Percentiles rank a stretch among this genome's conserved stretches.
These are phyloP conservation scores for Spongia lamella DNA, from an alignment of 37 sponge, comb jelly and placozoan species.

Conservation along the genomic window DNA sequence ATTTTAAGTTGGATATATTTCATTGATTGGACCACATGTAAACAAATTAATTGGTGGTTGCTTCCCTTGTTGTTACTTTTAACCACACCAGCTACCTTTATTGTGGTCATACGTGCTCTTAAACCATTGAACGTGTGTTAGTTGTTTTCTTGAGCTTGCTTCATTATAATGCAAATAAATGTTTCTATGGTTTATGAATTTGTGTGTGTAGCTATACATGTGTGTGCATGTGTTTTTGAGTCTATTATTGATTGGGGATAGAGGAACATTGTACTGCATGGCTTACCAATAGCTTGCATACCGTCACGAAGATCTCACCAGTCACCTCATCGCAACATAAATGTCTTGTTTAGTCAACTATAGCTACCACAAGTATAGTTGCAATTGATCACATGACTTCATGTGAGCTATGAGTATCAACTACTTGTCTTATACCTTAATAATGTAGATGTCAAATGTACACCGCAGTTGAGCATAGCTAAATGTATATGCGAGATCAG, in stretches of 20 bases:
- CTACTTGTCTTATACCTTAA: slow-evolving; percentile 19
- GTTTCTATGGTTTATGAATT: too few relatives aligned
- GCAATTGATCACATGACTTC: too few relatives aligned
- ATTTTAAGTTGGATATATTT: too few relatives aligned
- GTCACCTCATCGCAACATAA: slow-evolving; percentile 78
- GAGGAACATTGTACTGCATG: slow-evolving; percentile 37
- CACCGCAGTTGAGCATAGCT: slow-evolving; percentile 88
- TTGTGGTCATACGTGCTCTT: slow-evolving; percentile 77
- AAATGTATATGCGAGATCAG: slow-evolving; percentile 68
- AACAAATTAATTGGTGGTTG: too few relatives aligned
- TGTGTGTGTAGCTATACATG: too few relatives aligned
- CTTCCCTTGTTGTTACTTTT: too few relatives aligned
- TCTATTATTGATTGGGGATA: slow-evolving; percentile 89
- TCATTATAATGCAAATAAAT: too few relatives aligned
- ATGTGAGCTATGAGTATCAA: too few relatives aligned
- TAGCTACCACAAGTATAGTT: too few relatives aligned
- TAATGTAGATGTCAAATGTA: slow-evolving; percentile 85
- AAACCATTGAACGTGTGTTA: slow-evolving; percentile 63
- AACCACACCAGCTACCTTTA: slow-evolving; percentile 34
- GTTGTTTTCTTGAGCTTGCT: slow-evolving; percentile 88
- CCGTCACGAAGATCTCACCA: slow-evolving; percentile 86
- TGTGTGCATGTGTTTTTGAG: slow-evolving; percentile 86
- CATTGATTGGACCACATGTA: too few relatives aligned
- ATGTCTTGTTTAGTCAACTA: slow-evolving; percentile 91
- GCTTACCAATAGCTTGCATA: slow-evolving; percentile 64